Conservation (phyloP, 1,140 invertebrate species). For the Pseudomyrmex flavicornis region DNA sequence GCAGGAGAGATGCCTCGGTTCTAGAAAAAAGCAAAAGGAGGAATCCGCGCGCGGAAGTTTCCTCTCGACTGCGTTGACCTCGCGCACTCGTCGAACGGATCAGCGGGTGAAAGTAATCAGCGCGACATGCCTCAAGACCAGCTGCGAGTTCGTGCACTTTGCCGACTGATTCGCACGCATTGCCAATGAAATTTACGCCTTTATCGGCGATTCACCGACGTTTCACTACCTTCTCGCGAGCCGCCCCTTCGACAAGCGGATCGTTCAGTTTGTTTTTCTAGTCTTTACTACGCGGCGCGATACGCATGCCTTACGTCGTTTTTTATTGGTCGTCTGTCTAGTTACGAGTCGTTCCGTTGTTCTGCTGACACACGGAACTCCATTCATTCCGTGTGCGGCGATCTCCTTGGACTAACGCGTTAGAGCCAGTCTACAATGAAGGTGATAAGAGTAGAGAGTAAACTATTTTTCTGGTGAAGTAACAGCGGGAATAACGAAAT, state of each 20-base stretch:
- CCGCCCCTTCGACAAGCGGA: not conserved
- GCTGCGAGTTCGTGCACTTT: conserved; percentile 9
- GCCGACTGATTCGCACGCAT: conserved; percentile 7
- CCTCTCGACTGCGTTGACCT: conserved; percentile 13
- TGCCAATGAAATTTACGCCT: not conserved
- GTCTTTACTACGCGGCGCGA: conserved; percentile 13
- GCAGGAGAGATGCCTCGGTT: not conserved
- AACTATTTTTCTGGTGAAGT: too few species aligned
- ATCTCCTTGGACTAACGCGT: not conserved
- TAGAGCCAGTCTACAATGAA: too few species aligned
- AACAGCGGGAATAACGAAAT: too few species aligned
- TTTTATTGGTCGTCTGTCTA: conserved; percentile 9
- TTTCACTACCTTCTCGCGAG: conserved; percentile 16
- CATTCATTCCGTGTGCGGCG: conserved; percentile 1
- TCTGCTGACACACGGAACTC: not conserved
- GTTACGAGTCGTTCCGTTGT: not conserved
- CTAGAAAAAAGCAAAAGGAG: conserved; percentile 26
- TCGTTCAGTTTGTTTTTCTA: conserved; percentile 15
- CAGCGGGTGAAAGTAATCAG: conserved; percentile 38
- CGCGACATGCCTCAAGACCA: conserved; percentile 8
- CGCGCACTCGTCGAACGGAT: conserved; percentile 9
- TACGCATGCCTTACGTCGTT: not conserved
- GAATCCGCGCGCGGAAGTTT: conserved; percentile 1
- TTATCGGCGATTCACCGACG: conserved; percentile 6
- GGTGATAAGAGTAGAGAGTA: too few species aligned